These are phyloP conservation scores for Phycodurus eques DNA, from an alignment of 2,113 vertebrate genomes.

Conservation along the genomic window DNA sequence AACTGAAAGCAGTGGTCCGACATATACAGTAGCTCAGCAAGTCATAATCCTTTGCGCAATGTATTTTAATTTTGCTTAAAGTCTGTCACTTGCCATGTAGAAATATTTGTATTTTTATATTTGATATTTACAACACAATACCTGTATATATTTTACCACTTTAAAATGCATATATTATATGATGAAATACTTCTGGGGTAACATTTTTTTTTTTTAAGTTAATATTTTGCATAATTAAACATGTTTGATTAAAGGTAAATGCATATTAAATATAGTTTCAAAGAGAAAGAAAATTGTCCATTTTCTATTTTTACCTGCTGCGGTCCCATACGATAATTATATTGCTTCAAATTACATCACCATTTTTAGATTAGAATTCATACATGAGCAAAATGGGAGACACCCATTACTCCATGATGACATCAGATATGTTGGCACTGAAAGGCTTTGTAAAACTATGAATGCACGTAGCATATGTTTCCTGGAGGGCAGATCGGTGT, in stretches of 20 bases:
- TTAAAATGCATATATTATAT: too few species aligned
- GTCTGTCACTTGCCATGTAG: not conserved
- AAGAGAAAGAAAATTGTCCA: not conserved
- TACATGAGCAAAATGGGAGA: slow-evolving; percentile 43
- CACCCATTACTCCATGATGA: slow-evolving; percentile 72
- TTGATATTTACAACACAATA: too few species aligned
- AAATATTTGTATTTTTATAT: not conserved
- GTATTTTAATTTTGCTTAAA: not conserved
- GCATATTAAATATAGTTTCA: not conserved
- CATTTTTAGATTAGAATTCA: slow-evolving; percentile 59
- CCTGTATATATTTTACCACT: too few species aligned
- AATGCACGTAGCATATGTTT: slow-evolving; percentile 56
- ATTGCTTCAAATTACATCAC: slow-evolving; percentile 76
- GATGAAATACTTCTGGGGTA: too few species aligned
- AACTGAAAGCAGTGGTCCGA: not conserved
- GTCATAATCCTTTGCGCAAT: not conserved
- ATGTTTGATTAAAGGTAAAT: too few species aligned
- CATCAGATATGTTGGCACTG: slow-evolving; percentile 68
- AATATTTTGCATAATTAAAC: too few species aligned
- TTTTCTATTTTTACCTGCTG: not conserved
- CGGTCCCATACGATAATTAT: slow-evolving; percentile 23
- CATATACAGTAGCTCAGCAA: not conserved
- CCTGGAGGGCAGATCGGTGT: slow-evolving; percentile 34
- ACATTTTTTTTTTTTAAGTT: too few species aligned
- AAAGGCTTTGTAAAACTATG: slow-evolving; percentile 46